These are phyloP conservation scores for Gymnogyps californianus DNA, from an alignment of 2,113 vertebrate genomes.

Conservation along the genomic window DNA sequence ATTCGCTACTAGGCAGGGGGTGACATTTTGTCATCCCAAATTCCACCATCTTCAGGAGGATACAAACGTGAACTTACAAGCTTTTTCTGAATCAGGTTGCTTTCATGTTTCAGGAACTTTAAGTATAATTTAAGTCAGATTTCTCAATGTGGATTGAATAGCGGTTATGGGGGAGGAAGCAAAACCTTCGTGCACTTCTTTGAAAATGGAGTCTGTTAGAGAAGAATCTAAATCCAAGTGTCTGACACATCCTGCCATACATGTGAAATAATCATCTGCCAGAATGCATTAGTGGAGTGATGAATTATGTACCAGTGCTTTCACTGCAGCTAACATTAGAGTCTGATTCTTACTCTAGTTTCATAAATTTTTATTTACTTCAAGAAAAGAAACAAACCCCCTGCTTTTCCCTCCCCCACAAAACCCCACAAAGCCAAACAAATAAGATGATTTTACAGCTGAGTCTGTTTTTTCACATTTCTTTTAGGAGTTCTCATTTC, in stretches of 20 bases:
- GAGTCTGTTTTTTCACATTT: neutral
- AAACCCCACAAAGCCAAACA: neutral
- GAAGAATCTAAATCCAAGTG: constrained; percentile 21
- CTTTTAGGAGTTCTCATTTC: neutral
- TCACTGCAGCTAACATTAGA: neutral
- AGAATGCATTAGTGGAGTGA: neutral
- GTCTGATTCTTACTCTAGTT: neutral
- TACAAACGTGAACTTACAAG: neutral
- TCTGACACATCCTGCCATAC: neutral
- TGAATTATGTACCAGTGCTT: constrained; percentile 1
- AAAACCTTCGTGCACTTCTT: neutral
- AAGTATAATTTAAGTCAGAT: neutral
- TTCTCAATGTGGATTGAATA: neutral
- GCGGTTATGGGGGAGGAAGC: neutral
- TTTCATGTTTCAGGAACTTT: neutral
- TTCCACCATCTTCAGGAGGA: neutral
- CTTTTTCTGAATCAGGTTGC: neutral
- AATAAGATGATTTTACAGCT: neutral
- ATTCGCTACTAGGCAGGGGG: neutral
- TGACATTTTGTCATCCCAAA: neutral
- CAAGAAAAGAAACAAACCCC: neutral
- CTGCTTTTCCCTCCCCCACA: neutral
- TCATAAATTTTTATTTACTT: neutral
- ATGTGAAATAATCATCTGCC: constrained; percentile 22
- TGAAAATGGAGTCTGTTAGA: neutral